Evolutionary conservation across 2,888 invertebrate species (phyloP).

Genomic region (Gisinianus flammeolus): DNA sequence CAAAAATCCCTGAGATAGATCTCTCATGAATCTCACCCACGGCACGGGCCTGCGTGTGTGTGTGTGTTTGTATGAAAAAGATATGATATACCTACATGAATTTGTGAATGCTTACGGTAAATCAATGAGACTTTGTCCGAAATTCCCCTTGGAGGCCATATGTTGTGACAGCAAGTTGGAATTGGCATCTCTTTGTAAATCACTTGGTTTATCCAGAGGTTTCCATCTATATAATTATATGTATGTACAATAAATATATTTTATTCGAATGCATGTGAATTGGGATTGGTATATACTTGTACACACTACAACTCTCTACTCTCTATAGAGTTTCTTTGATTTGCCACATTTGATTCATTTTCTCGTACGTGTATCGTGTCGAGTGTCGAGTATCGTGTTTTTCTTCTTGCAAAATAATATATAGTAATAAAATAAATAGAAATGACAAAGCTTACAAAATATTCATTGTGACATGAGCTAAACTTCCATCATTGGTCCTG

Average conservation of each 20-base stretch:
- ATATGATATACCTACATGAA: too few species aligned
- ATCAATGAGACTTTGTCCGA: constrained; percentile 50
- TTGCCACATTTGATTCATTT: too few species aligned
- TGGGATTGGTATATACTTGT: too few species aligned
- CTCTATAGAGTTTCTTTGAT: too few species aligned
- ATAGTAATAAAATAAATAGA: background rate
- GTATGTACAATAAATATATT: background rate
- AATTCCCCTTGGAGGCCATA: constrained; percentile 43
- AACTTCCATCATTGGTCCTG: constrained; percentile 59
- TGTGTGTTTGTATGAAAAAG: too few species aligned
- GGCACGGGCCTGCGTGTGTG: too few species aligned
- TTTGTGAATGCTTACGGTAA: constrained; percentile 54
- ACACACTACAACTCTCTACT: too few species aligned
- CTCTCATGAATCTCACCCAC: too few species aligned
- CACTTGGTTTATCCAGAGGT: constrained; percentile 50
- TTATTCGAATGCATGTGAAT: too few species aligned
- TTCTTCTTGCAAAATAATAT: background rate
- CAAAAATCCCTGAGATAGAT: too few species aligned
- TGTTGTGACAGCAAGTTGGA: constrained; percentile 46
- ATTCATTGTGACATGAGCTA: constrained; percentile 66
- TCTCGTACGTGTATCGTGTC: too few species aligned
- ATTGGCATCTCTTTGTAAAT: constrained; percentile 53
- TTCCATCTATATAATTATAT: constrained; percentile 53
- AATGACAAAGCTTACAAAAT: constrained; percentile 68
- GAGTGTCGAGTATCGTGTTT: background rate